phyloP scores from a whole-genome alignment of 2,888 invertebrate genomes.

The Mycogona germanica region DNA sequence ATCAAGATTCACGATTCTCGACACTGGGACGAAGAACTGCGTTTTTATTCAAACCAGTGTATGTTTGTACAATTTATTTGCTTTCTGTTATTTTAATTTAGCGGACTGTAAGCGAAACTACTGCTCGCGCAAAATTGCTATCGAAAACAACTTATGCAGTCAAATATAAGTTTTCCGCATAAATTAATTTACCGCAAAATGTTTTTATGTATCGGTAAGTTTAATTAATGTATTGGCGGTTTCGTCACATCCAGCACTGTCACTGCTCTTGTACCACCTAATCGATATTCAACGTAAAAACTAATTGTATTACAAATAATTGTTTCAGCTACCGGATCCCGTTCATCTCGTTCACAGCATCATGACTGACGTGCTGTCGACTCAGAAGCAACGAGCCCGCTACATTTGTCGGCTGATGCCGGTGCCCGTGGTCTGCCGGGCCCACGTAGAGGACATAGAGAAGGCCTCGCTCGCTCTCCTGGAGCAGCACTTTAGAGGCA shows the following conservation, averaged over 20 bases:
- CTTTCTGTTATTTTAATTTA: conserved; percentile 11
- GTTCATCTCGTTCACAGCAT: conserved; percentile 55
- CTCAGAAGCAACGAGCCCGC: conserved; percentile 56
- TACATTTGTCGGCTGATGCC: conserved; percentile 69
- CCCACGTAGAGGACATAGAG: conserved; percentile 61
- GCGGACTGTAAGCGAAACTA: too few species aligned
- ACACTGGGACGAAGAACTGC: conserved; percentile 70
- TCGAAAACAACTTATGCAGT: too few species aligned
- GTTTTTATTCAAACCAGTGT: conserved; percentile 68
- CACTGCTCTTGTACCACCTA: too few species aligned
- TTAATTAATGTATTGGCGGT: too few species aligned
- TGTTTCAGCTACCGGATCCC: conserved; percentile 45
- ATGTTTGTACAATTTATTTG: conserved; percentile 19
- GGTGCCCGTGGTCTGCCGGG: conserved; percentile 65
- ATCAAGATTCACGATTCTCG: conserved; percentile 48
- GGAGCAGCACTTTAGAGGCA: conserved; percentile 56
- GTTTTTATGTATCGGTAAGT: too few species aligned
- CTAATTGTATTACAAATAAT: neutral
- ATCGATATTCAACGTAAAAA: too few species aligned
- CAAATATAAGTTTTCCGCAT: too few species aligned
- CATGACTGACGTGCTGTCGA: conserved; percentile 54
- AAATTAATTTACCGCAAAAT: too few species aligned
- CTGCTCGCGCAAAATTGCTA: too few species aligned
- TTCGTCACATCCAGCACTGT: too few species aligned
- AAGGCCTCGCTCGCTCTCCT: conserved; percentile 51